Conservation (phyloP, 2,888 invertebrate species). For the Epirrita christyi region DNA sequence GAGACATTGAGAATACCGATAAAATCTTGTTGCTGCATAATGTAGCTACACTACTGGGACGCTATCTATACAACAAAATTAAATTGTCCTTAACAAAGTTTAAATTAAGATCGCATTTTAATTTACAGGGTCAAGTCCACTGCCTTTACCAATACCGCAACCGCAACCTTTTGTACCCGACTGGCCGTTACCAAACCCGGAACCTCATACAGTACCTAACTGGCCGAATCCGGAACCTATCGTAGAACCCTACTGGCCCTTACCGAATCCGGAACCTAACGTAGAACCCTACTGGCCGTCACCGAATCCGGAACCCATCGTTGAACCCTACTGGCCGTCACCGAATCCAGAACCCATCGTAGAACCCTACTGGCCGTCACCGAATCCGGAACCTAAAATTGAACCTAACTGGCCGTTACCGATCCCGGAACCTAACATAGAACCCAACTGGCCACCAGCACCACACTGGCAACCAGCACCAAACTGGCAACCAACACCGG, state of each 20-base stretch:
- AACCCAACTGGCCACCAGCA: background rate
- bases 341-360: too few species aligned
- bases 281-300: background rate
- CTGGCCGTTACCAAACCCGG: background rate
- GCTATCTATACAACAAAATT: too few species aligned
- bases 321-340: background rate
- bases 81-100: too few species aligned
- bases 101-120: background rate
- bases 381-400: constrained; percentile 3
- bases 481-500: background rate
- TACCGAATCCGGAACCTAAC: constrained; percentile 4
- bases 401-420: background rate
- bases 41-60: too few species aligned
- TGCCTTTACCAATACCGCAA: constrained; percentile 2
- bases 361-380: background rate
- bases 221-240: background rate
- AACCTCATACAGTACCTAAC: too few species aligned
- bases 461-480: constrained; percentile 2
- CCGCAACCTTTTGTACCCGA: constrained; percentile 7
- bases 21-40: too few species aligned
- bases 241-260: too few species aligned
- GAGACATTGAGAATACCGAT: too few species aligned
- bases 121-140: background rate
- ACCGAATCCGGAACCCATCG: constrained; percentile 6
- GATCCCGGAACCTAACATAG: constrained; percentile 2